phyloP scores from a whole-genome alignment of 1,140 invertebrate species.

The Dreissena rostriformis region DNA sequence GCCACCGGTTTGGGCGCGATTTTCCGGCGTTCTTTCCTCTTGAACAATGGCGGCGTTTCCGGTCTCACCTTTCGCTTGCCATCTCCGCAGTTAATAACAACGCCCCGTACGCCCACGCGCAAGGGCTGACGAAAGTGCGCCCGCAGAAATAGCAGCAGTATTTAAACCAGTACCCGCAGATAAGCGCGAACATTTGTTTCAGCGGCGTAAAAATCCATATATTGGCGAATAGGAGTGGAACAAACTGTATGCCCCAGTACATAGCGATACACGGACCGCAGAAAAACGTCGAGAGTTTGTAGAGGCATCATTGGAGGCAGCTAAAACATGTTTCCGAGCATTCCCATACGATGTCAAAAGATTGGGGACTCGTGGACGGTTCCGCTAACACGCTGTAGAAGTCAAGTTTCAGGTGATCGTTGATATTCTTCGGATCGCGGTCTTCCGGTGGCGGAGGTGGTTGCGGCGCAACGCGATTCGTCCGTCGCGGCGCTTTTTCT shows the following conservation, averaged over 20 bases:
- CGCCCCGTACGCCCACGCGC: conserved; percentile 14
- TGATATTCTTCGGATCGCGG: conserved; percentile 39
- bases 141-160: conserved; percentile 16
- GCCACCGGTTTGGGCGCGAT: conserved; percentile 1
- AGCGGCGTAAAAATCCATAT: conserved; percentile 30
- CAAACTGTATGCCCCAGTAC: conserved; percentile 20
- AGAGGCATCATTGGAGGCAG: conserved; percentile 15
- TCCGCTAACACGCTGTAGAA: conserved; percentile 30
- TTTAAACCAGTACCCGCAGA: background rate
- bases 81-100: conserved; percentile 28
- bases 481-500: background rate
- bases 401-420: conserved; percentile 20
- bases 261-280: conserved; percentile 43
- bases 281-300: conserved; percentile 16
- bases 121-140: conserved; percentile 1
- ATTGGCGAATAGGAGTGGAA: conserved; percentile 7
- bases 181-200: background rate
- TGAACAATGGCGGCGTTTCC: conserved; percentile 14
- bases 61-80: conserved; percentile 1
- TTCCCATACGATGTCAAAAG: conserved; percentile 52
- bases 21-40: background rate
- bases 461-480: conserved; percentile 17
- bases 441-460: conserved; percentile 3
- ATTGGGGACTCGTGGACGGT: conserved; percentile 1
- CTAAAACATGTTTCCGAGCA: conserved; percentile 40